A percentile compares a stretch with the other conserved stretches of the same genome.
These are phyloP conservation scores for Cotesia congregata DNA, from an alignment of 2,888 invertebrate species.

Conservation along the genomic window DNA sequence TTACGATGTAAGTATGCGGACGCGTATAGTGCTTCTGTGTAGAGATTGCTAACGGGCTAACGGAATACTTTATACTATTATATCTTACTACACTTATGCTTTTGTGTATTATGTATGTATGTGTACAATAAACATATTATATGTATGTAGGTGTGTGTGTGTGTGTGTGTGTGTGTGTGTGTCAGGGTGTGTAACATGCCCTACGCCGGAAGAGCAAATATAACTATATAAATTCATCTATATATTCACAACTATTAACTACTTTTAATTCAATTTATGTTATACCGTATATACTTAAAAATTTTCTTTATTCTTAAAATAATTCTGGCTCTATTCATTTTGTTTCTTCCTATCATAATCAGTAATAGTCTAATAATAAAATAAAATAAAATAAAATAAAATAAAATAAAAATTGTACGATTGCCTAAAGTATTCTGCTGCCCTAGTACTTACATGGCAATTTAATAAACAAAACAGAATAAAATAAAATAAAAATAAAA, in stretches of 20 bases:
- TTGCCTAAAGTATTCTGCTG: conserved; percentile 31
- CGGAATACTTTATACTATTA: conserved; percentile 31
- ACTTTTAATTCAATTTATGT: not conserved
- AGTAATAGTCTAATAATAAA: not conserved
- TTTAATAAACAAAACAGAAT: conserved; percentile 14
- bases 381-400: conserved; percentile 1
- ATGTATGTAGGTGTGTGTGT: not conserved
- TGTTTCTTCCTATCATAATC: not conserved
- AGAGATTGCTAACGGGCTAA: conserved; percentile 39
- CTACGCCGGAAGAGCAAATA: not conserved
- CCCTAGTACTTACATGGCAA: conserved; percentile 26
- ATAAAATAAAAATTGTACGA: conserved; percentile 9
- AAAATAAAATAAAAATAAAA: conserved; percentile 11
- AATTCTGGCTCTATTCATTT: not conserved
- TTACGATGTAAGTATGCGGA: conserved; percentile 47
- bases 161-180: not conserved
- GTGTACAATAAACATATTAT: not conserved
- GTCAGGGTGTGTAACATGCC: not conserved
- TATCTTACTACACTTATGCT: not conserved
- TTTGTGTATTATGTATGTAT: not conserved
- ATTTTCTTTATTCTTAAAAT: not conserved
- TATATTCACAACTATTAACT: conserved; percentile 3
- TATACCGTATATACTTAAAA: not conserved
- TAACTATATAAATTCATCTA: not conserved
- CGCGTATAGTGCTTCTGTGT: conserved; percentile 43